Evolutionary conservation across 2,888 invertebrate species (phyloP), one percentile per base, ranked within the genome.

Genomic region (Unio pictorum): DNA sequence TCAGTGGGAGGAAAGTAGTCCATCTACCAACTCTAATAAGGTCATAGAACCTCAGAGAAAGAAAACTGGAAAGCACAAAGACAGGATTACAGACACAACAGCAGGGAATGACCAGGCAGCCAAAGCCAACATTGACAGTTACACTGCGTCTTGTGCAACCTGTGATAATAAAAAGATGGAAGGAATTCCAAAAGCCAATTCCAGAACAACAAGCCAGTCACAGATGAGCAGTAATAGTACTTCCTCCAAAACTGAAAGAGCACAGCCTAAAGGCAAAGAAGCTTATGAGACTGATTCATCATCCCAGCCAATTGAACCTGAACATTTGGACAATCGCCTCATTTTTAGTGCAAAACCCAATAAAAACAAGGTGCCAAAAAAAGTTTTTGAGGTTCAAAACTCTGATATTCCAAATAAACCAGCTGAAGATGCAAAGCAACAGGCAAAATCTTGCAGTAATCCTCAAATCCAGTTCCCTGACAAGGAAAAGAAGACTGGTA

Each of bases 51-150:
- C 34, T 62, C 67, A 64, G 63, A 75, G 72, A 65, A 73, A 64
- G 17, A 68, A 68, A 68, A 74, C 68, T 60, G 69, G 74, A 26
- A 79, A 77, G 30, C 77, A 77, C 65, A 77, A 75, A 77, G 75
- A 72, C 4, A 65, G 55, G 70, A 18, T 58, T 61, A 26, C 59
- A 66, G 58, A 73, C 64, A 20, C 67, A 68, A 26, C 73, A 74
- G 68, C 72, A 69, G 56, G 23, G 45, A 65, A 55, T 56, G 18
- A n/a, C 2, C 23, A 63, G 23, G 23, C 45, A 34, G 26, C 26
- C 17, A 20, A 17, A 7, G 26, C 45, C 26, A 34, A 7, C 26
- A 26, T 17, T 7, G 30, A 26, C 30, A 63, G 23, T 26, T 26
- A 63, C 18, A 63, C 54, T 54, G 54, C 63, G 55, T 26, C 60